Conservation (phyloP, 2,797 vertebrate genomes). For the Phrynocephalus vlangalii region DNA sequence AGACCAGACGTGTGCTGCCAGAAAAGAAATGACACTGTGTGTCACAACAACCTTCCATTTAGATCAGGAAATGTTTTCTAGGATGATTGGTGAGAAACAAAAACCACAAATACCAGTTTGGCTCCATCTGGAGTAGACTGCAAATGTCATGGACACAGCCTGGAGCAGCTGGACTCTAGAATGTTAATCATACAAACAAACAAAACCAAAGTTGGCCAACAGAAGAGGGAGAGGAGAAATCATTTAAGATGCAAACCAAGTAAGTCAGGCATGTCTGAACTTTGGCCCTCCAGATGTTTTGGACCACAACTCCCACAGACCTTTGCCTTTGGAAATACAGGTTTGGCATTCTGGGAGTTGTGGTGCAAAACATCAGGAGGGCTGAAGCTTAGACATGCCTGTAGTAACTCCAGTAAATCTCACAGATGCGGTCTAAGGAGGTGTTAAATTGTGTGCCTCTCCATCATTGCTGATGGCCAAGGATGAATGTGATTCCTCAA, state of each 20-base stretch:
- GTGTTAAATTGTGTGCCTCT: too few relatives aligned
- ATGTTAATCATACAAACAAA: not conserved
- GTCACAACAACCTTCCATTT: constrained; percentile 15
- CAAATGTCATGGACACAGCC: not conserved
- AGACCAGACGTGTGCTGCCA: not conserved
- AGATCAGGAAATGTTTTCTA: not conserved
- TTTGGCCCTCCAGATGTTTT: too few relatives aligned
- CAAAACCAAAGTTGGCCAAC: not conserved
- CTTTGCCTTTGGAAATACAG: too few relatives aligned
- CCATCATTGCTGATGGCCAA: too few relatives aligned
- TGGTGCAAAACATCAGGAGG: too few relatives aligned
- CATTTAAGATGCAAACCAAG: not conserved
- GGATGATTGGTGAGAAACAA: constrained; percentile 10
- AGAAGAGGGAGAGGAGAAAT: not conserved
- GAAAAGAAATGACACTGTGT: not conserved
- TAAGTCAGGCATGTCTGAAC: not conserved
- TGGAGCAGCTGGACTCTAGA: not conserved
- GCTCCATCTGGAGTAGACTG: not conserved
- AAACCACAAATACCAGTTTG: constrained; percentile 18
- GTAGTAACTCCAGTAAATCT: not conserved
- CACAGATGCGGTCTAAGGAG: too few relatives aligned
- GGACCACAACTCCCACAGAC: too few relatives aligned
- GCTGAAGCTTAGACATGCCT: too few relatives aligned
- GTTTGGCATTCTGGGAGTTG: too few relatives aligned
- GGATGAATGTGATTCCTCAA: too few relatives aligned